Evolutionary conservation across 1,140 invertebrate genomes (phyloP).

Genomic region (Lasioglossum albipes): DNA sequence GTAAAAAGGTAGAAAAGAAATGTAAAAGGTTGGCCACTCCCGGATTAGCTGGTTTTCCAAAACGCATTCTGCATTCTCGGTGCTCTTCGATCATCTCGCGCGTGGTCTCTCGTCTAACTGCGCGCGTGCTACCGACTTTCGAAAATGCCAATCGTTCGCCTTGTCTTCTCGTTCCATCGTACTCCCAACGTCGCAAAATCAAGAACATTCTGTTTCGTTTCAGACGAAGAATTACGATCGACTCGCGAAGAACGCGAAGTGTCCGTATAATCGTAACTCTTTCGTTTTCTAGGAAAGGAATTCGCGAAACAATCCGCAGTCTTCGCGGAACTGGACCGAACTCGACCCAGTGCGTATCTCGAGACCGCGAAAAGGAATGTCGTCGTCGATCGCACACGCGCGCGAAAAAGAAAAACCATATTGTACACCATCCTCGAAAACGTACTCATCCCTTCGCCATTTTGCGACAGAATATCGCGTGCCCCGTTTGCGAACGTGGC

Average conservation of each 20-base stretch:
- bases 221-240: neutral
- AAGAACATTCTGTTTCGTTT: too few relatives aligned
- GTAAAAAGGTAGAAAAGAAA: too few relatives aligned
- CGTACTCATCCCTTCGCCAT: slow-evolving; percentile 37
- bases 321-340: too few relatives aligned
- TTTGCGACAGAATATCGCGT: slow-evolving; percentile 59
- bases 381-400: neutral
- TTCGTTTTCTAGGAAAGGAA: too few relatives aligned
- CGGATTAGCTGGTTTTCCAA: slow-evolving; percentile 30
- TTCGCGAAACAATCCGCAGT: too few relatives aligned
- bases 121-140: neutral
- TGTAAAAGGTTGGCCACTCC: too few relatives aligned
- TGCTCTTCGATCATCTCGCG: slow-evolving; percentile 9
- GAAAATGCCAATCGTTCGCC: neutral
- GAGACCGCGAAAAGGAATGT: too few relatives aligned
- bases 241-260: too few relatives aligned
- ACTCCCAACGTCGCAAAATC: too few relatives aligned
- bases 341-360: too few relatives aligned
- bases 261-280: too few relatives aligned
- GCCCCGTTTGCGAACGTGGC: slow-evolving; percentile 71
- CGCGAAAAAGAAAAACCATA: neutral
- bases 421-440: neutral
- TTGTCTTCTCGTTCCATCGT: too few relatives aligned
- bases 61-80: slow-evolving; percentile 32
- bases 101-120: slow-evolving; percentile 18